Evolutionary conservation across 2,113 vertebrate genomes (phyloP), one percentile per base, ranked within the genome.

Genomic region (Antechinus stuartii): DNA sequence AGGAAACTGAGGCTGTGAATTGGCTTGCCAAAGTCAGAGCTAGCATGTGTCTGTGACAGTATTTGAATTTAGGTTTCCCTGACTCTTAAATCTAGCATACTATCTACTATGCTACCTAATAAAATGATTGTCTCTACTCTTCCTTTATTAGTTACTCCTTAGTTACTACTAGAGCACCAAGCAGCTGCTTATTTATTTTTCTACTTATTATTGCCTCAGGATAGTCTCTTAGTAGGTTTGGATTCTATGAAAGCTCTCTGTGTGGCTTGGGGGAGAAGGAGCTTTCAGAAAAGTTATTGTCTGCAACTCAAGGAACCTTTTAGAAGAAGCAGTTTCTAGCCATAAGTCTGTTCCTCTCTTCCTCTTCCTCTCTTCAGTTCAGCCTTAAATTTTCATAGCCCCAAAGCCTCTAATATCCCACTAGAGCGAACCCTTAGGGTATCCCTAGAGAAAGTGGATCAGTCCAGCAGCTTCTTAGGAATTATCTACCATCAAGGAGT

Each of bases 231-330:
- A 84, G 97, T 76, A 94, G 92, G 35, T 94, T 95, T 97, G 95
- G 22, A 19, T 84, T 42, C 16, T 42, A 9, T 97, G 96, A 97
- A 92, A 93, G 54, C 26, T 95, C 95, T 97, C 96, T 97, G 97
- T 98, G 91, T 9, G 30, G 23, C 50, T 54, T 23, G 22, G 30
- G 0, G 1, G 91, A 16, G 7, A 25, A 96, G 57, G 1, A 7
- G n/a, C 16, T 84, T 42, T 84, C 6, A 1, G 68, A 22, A 84
- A 84, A 84, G 6, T 84, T 84, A 22, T 8, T 42, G n/a, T 84
- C 68, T 42, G 6, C n/a, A 7, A 42, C 2, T 42, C 68, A 84
- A n/a, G 4, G 27, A 91, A 68, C 90, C 8, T 94, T n/a, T 96
- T 25, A 68, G 91, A 35, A 6, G 90, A 94, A 92, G 19, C n/a